Percentiles rank a stretch among this genome's conserved stretches.
phyloP scores from a whole-genome alignment of 2,888 invertebrate species.

The Tineola bisselliella region DNA sequence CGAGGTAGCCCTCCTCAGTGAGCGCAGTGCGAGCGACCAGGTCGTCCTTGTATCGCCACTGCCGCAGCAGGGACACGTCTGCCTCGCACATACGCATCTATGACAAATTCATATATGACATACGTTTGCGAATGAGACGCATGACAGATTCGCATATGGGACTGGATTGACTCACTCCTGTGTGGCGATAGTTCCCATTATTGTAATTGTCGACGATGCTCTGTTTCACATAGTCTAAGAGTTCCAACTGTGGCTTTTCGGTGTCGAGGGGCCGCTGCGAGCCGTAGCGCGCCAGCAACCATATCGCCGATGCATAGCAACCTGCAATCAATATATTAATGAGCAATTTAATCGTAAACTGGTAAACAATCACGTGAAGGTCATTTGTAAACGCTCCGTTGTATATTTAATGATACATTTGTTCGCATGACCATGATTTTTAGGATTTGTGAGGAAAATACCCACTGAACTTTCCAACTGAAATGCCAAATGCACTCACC shows the following conservation, averaged over 20 bases:
- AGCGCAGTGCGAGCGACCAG: slow-evolving; percentile 64
- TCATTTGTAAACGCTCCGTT: no score
- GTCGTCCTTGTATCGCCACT: slow-evolving; percentile 75
- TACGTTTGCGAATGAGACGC: no score
- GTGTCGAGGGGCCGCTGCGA: slow-evolving; percentile 70
- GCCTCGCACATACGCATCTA: slow-evolving; percentile 68
- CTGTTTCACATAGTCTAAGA: slow-evolving; percentile 67
- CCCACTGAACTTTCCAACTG: no score
- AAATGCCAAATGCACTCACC: slow-evolving; percentile 56
- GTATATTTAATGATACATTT: no score
- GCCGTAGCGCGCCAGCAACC: slow-evolving; percentile 77
- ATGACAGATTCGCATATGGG: no score
- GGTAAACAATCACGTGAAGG: no score
- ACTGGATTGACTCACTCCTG: slow-evolving; percentile 60
- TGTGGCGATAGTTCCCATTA: slow-evolving; percentile 46
- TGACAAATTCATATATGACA: no score
- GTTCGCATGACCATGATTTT: no score
- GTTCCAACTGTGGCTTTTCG: slow-evolving; percentile 63
- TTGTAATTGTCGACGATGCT: slow-evolving; percentile 75
- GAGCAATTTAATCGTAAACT: slow-evolving; percentile 19
- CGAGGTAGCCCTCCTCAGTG: slow-evolving; percentile 71
- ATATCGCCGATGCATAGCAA: slow-evolving; percentile 76
- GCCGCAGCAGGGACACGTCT: slow-evolving; percentile 72
- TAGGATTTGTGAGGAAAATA: no score
- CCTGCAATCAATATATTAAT: slow-evolving; percentile 57